These are phyloP conservation scores for Actinia equina DNA, from an alignment of 64 coral and sea anemone genomes.

Conservation along the genomic window DNA sequence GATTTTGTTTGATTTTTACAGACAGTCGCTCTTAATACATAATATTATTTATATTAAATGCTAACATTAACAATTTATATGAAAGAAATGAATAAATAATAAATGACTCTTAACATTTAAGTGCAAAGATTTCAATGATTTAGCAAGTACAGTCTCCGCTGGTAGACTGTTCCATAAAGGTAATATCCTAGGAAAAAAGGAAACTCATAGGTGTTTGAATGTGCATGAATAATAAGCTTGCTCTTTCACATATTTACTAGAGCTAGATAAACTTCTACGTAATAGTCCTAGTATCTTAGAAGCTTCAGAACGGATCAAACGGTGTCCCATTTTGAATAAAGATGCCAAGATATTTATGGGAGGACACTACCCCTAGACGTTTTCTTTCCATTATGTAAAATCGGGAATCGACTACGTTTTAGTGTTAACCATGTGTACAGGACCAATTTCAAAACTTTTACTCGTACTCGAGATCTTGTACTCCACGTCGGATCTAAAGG, in stretches of 20 bases:
- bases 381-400: too few species aligned
- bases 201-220: background rate
- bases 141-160: background rate
- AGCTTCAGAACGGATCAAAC: background rate
- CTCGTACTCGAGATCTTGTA: too few species aligned
- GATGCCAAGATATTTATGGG: background rate
- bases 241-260: constrained; percentile 9
- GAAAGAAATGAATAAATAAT: too few species aligned
- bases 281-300: constrained; percentile 8
- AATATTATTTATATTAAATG: too few species aligned
- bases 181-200: background rate
- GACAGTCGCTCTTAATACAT: too few species aligned
- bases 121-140: background rate
- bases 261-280: background rate
- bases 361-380: too few species aligned
- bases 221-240: background rate
- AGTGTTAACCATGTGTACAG: too few species aligned
- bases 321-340: background rate
- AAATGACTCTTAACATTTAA: background rate
- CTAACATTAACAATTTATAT: too few species aligned
- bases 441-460: too few species aligned
- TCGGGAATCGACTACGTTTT: too few species aligned
- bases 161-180: background rate
- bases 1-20: too few species aligned
- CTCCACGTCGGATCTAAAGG: too few species aligned